Percentiles rank a stretch among this genome's conserved stretches.
phyloP scores from a whole-genome alignment of 2,113 vertebrate genomes.

The Oreochromis spilurus region DNA sequence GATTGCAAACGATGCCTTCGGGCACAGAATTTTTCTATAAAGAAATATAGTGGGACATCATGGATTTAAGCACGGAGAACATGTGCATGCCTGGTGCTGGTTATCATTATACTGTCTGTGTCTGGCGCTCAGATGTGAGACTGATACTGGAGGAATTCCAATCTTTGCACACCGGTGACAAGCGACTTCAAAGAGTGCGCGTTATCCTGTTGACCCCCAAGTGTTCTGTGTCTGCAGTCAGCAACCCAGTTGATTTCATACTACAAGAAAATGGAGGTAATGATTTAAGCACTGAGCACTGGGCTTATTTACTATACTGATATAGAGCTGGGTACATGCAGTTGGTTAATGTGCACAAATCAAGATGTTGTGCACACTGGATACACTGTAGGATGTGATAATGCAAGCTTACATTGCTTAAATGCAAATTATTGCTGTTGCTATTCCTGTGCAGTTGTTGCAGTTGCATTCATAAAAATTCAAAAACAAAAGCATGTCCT shows the following conservation, averaged over 20 bases:
- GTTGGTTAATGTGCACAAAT: neutral
- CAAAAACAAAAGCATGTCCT: neutral
- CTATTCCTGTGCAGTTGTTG: neutral
- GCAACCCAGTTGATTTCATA: slow-evolving; percentile 85
- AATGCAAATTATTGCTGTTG: neutral
- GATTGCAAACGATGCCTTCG: slow-evolving; percentile 7
- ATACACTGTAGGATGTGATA: neutral
- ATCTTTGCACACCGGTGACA: slow-evolving; percentile 68
- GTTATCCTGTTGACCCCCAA: slow-evolving; percentile 82
- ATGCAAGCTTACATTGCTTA: neutral
- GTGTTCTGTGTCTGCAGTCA: slow-evolving; percentile 82
- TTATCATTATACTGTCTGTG: neutral
- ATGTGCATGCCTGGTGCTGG: neutral
- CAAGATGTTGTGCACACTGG: neutral
- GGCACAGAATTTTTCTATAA: neutral
- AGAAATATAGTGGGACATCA: neutral
- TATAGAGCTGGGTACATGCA: neutral
- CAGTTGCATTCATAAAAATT: neutral
- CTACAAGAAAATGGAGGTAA: slow-evolving; percentile 83
- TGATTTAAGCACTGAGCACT: neutral
- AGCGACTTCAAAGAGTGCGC: slow-evolving; percentile 72
- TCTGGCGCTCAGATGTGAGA: slow-evolving; percentile 75
- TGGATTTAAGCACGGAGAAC: neutral
- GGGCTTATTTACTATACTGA: neutral
- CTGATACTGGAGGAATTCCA: slow-evolving; percentile 77